A percentile compares a stretch with the other conserved stretches of the same genome.
Evolutionary conservation across 2,888 invertebrate species (phyloP).

Genomic region (Acanthococcus lagerstroemiae): DNA sequence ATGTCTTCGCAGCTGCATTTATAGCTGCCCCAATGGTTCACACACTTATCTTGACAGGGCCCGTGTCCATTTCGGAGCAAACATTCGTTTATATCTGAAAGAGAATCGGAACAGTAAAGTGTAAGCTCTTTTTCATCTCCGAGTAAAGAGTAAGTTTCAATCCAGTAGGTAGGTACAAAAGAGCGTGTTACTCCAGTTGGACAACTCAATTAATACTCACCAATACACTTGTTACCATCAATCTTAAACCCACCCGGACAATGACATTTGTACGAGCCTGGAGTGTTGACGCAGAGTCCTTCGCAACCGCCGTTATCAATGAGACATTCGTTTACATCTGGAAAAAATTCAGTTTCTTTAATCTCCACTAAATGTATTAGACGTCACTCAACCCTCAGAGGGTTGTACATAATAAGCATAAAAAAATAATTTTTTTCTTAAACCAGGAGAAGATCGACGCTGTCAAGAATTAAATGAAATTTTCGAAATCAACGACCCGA

Average conservation of each 20-base stretch:
- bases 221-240: no score
- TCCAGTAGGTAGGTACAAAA: not conserved
- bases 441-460: no score
- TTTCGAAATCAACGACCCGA: no score
- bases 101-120: no score
- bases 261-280: conserved; percentile 64
- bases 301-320: conserved; percentile 63
- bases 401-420: no score
- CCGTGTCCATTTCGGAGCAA: conserved; percentile 52
- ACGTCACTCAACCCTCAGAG: no score
- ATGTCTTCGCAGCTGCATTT: conserved; percentile 49
- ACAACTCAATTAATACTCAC: no score
- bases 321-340: conserved; percentile 72
- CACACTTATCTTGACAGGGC: conserved; percentile 54
- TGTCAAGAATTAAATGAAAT: no score
- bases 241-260: conserved; percentile 63
- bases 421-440: no score
- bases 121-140: not conserved
- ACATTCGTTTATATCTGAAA: conserved; percentile 52
- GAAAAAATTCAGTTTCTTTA: no score
- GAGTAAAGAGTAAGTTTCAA: not conserved
- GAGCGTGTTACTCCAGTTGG: no score
- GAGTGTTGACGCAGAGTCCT: conserved; percentile 67
- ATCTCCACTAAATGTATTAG: no score
- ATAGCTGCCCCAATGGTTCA: conserved; percentile 51